Evolutionary conservation across 1,140 invertebrate genomes (phyloP), one percentile per base, ranked within the genome.

Genomic region (Hermetia illucens): DNA sequence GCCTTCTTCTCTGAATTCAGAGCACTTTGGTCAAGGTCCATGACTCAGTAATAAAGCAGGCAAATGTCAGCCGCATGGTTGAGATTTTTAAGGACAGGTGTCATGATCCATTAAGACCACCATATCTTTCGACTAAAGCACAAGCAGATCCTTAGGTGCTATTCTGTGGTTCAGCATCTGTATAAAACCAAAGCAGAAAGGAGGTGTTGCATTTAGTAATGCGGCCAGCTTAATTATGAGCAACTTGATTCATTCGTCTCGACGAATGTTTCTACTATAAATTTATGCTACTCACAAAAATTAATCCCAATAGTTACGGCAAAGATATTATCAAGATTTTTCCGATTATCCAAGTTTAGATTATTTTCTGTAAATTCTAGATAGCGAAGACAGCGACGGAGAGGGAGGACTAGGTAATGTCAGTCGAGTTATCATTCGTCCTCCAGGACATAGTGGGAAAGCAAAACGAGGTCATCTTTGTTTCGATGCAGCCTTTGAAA

Each of bases 401-500:
- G 92, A 96, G 54, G 87, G 88, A 22, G 88, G 92, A 6, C 65
- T 94, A 44, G 91, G 92, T 5, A 98, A 97, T 64, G 79, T 98
- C 9, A 91, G 83, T 48, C 77, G 90, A 36, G 69, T 93, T 45
- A 82, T 92, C n/a, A 82, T 93, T 53, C 66, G 89, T 19, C 92
- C 93, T 10, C 84, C 89, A 1, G 91, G 88, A 0, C 91, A 93
- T 61, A 88, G 82, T 51, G 92, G 92, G 1, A 92, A 93, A 41
- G 57, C 57, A 5, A 60, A 60, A 36, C 69, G 74, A 43, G 94
- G 94, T 5, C 91, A 97, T 59, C 67, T 98, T 2, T 93, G 93
- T 49, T 98, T 98, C 63, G 93, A 98, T 65, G 93, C 94, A 9
- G 82, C 88, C 3, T 98, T 94, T 62, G 94, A 98, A 65, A 89